phyloP scores from a whole-genome alignment of 2,113 vertebrate species.

The Phyllostomus discolor region DNA sequence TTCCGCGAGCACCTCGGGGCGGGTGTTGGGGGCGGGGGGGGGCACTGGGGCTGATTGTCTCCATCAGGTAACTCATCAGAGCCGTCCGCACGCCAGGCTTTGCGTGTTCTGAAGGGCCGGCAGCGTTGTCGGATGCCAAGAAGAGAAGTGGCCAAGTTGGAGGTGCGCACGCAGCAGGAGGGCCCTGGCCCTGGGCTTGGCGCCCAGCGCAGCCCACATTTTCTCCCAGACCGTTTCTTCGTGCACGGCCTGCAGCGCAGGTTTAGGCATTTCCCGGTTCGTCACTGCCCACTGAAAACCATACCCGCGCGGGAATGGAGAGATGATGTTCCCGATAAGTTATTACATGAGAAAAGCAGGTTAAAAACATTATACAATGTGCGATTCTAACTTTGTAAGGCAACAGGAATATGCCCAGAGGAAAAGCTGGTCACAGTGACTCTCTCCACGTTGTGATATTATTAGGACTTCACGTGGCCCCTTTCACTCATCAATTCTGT shows the following conservation, averaged over 20 bases:
- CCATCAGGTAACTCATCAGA: not conserved
- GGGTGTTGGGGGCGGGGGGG: accelerated
- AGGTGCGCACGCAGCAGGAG: not conserved
- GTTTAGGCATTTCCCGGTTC: not conserved
- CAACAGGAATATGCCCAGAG: not conserved
- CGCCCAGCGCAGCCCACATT: accelerated
- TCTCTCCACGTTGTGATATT: not conserved
- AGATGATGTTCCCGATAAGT: not conserved
- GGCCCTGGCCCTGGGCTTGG: accelerated
- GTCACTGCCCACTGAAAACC: not conserved
- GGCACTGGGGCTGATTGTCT: not conserved
- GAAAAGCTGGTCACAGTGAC: not conserved
- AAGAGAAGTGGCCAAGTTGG: not conserved
- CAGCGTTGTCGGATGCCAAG: not conserved
- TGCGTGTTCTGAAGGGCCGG: not conserved
- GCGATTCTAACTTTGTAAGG: not conserved
- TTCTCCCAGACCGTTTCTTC: not conserved
- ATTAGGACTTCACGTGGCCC: not conserved
- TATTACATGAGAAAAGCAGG: not conserved
- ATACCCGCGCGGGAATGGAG: not conserved
- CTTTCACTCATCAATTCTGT: not conserved
- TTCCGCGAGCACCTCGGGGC: not conserved
- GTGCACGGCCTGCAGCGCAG: not conserved
- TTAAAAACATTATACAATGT: accelerated
- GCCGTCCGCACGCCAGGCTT: not conserved